Percentiles rank a stretch among this genome's conserved stretches.
Conservation (phyloP, 2,888 invertebrate genomes). For the Philereme vetulata region DNA sequence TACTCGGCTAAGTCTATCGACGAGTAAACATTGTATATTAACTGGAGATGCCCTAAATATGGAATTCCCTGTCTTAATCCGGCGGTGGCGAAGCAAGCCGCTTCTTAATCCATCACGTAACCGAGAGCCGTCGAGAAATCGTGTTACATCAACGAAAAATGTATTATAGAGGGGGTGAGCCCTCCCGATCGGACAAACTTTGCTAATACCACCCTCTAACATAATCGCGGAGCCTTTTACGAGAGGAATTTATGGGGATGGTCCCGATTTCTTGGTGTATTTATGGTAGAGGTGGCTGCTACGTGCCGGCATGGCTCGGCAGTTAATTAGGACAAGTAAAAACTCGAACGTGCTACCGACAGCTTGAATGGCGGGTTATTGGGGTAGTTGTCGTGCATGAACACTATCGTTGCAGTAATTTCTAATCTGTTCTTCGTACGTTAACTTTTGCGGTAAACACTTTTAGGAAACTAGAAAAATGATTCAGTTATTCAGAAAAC, state of each 20-base stretch:
- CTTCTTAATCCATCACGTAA: conserved; percentile 85
- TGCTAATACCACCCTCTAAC: conserved; percentile 84
- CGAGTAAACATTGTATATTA: conserved; percentile 79
- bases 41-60: conserved; percentile 77
- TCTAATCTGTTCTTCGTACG: conserved; percentile 6
- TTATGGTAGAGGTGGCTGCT: conserved; percentile 76
- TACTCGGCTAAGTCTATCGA: conserved; percentile 72
- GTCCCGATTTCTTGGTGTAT: conserved; percentile 82
- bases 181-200: conserved; percentile 82
- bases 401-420: conserved; percentile 24
- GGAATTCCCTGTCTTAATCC: conserved; percentile 75
- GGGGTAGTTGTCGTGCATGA: conserved; percentile 30
- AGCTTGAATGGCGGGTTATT: conserved; percentile 44
- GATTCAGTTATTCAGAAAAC: no score
- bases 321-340: conserved; percentile 73
- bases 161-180: conserved; percentile 77
- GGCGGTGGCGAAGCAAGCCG: conserved; percentile 72
- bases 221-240: conserved; percentile 84
- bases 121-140: conserved; percentile 83
- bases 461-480: not conserved
- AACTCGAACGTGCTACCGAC: conserved; percentile 43
- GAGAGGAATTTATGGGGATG: conserved; percentile 83
- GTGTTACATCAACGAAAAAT: conserved; percentile 85
- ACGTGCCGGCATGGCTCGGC: conserved; percentile 70
- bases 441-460: not conserved